A percentile compares a stretch with the other conserved stretches of the same genome.
phyloP scores from a whole-genome alignment of 2,113 vertebrate species.

The Cebidichthys violaceus region DNA sequence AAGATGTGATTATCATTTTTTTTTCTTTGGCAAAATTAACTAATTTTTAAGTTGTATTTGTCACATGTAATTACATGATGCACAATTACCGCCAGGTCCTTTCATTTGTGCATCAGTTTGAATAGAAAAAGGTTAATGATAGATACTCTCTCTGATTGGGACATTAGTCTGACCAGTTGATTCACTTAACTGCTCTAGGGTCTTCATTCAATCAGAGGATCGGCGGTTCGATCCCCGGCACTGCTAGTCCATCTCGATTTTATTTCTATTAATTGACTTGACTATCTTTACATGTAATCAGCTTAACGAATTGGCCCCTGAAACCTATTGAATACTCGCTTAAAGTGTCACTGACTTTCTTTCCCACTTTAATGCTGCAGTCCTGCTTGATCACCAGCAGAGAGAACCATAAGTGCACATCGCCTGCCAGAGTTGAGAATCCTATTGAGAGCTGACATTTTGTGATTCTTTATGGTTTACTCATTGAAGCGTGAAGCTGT shows the following conservation, averaged over 20 bases:
- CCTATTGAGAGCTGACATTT: conserved; percentile 53
- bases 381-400: conserved; percentile 37
- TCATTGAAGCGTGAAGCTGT: neutral
- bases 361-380: conserved; percentile 5
- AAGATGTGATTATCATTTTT: neutral
- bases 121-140: too few species aligned
- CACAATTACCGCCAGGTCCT: too few species aligned
- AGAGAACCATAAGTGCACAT: neutral
- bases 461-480: neutral
- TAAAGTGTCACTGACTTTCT: neutral
- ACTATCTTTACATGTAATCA: neutral
- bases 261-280: neutral
- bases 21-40: too few species aligned
- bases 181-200: too few species aligned
- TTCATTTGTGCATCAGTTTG: too few species aligned
- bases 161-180: too few species aligned
- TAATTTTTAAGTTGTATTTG: too few species aligned
- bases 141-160: too few species aligned
- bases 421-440: neutral
- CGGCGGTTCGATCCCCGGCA: too few species aligned
- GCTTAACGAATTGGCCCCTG: neutral
- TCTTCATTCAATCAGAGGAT: too few species aligned
- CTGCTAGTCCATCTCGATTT: too few species aligned
- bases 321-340: neutral
- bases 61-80: too few species aligned